Evolutionary conservation across 2,113 vertebrate species (phyloP).

Genomic region (Sinocyclocheilus anophthalmus): DNA sequence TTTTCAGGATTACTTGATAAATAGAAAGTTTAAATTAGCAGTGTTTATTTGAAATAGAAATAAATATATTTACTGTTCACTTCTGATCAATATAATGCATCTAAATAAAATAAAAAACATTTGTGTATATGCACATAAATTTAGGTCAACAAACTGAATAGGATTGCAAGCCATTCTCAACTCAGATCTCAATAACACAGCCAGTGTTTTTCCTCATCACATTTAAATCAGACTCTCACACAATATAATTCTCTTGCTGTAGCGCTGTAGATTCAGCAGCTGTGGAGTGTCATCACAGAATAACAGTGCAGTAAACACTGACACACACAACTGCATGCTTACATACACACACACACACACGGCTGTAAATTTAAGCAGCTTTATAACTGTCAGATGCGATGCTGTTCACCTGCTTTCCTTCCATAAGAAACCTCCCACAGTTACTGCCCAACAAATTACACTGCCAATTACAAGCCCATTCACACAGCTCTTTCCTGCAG

Average conservation of each 20-base stretch:
- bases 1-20: background rate
- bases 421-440: conserved; percentile 41
- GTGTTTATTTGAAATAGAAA: background rate
- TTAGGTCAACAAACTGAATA: background rate
- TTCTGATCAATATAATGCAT: background rate
- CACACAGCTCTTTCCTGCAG: background rate
- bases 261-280: conserved; percentile 6
- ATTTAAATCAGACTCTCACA: background rate
- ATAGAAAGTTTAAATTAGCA: no score
- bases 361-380: conserved; percentile 41
- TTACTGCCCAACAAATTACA: conserved; percentile 48
- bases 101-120: background rate
- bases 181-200: background rate
- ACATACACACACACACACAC: background rate
- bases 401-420: conserved; percentile 47
- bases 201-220: background rate
- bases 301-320: background rate
- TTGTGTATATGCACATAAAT: background rate
- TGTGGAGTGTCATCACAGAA: background rate
- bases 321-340: conserved; percentile 14
- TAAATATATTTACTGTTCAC: background rate
- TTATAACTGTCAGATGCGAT: conserved; percentile 46
- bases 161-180: background rate
- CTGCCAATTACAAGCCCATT: conserved; percentile 39
- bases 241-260: background rate